Base-by-base conservation (phyloP, 2,888 invertebrate species). In the Zeuzera pyrina region DNA sequence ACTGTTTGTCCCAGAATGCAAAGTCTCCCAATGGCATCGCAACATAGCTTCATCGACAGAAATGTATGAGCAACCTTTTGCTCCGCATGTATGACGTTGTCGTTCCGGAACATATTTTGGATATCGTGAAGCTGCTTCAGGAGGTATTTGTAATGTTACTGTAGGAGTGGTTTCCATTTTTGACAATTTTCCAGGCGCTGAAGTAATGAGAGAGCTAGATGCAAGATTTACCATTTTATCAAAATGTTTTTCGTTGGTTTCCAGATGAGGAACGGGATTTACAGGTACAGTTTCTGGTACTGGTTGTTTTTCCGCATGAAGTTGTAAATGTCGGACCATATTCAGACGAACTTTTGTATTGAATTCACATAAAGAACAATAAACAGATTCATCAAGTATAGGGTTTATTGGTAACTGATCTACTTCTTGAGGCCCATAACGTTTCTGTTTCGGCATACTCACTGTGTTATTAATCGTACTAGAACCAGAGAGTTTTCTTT, bases 171-270 rank as follows among this genome's bases (percentile, higher is more conserved):
- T 32, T 2, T 52, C 55, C 0, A 34, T 22, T n/a, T 34, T 24
- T 1, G 45, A 43, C 10, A 48, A 48, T 2, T 61, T 36, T 31
- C 54, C 62, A 2, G 63, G 65, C 6, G 43, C 38, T 12, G 34
- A 45, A 36, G 55, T 71, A 1, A 49, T 47, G 1, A 42, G 43
- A 7, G 88, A 91, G 44, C 90, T 91, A n/a, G 90, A 89, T 0
- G 94, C 93, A 11, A 93, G 81, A 60, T 94, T 94, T 0, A 89
- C 85, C 94, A 94, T 94, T 60, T 90, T 91, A 60, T 94, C 93
- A 54, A 93, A 94, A 86, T 93, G 91, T 44, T 87, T 88, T 55
- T 93, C 92, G 42, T 89, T 90, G 23, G 89, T 88, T 44, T 91
- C 90, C 21, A 93, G 72, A 56, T 90, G 92, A 0, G 91, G 92